Conservation (phyloP, 1,140 invertebrate species). For the Eulimnadia texana region DNA sequence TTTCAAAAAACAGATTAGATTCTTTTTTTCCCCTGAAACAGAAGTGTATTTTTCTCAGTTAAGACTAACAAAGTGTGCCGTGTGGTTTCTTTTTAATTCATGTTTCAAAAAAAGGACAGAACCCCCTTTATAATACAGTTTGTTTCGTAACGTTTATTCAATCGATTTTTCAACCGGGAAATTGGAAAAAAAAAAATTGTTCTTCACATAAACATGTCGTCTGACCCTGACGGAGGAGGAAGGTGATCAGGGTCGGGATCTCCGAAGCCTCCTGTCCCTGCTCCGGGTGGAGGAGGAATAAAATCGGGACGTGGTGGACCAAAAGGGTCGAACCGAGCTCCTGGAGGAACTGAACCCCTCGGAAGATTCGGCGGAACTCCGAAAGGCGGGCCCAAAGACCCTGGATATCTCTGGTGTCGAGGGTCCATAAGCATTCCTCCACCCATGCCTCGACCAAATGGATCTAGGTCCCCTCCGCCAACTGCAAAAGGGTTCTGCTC, state of each 20-base stretch:
- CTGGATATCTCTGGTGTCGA: conserved; percentile 24
- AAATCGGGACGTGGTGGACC: conserved; percentile 42
- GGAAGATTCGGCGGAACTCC: conserved; percentile 17
- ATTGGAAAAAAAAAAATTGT: background rate
- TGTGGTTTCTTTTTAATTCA: too few species aligned
- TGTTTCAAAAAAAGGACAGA: too few species aligned
- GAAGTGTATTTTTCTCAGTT: too few species aligned
- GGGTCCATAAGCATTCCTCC: conserved; percentile 64
- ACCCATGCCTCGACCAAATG: conserved; percentile 40
- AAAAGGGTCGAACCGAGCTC: conserved; percentile 68
- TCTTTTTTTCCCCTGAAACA: too few species aligned
- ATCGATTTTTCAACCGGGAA: too few species aligned
- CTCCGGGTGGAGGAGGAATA: conserved; percentile 22
- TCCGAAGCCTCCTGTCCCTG: conserved; percentile 1
- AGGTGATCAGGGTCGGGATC: conserved; percentile 44
- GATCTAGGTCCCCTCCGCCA: conserved; percentile 56
- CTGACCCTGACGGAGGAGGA: conserved; percentile 47
- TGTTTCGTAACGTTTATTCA: too few species aligned
- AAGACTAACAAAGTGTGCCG: too few species aligned
- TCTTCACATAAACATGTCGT: conserved; percentile 57
- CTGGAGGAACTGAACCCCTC: conserved; percentile 49
- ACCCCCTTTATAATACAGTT: too few species aligned
- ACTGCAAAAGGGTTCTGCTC: conserved; percentile 33
- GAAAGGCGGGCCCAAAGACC: conserved; percentile 22
- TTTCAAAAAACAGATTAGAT: too few species aligned